These are phyloP conservation scores for Microctonus aethiopoides DNA, from an alignment of 2,888 invertebrate species.

Conservation along the genomic window DNA sequence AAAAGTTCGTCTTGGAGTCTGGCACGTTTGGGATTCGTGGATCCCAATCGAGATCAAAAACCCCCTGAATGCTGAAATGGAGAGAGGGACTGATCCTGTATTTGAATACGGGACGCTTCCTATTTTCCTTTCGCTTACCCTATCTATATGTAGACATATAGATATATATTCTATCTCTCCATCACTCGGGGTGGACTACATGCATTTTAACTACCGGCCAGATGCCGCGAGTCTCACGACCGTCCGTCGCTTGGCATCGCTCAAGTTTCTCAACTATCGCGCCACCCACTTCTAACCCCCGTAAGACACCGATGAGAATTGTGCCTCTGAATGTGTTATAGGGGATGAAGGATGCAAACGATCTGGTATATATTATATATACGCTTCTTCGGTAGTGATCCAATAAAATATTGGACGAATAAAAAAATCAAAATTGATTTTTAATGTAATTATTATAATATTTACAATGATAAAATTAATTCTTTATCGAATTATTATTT, in stretches of 20 bases:
- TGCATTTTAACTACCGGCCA: slow-evolving; percentile 67
- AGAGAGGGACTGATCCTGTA: slow-evolving; percentile 63
- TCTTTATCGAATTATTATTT: too few relatives aligned
- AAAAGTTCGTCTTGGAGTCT: slow-evolving; percentile 59
- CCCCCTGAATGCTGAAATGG: slow-evolving; percentile 56
- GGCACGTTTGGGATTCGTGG: slow-evolving; percentile 42
- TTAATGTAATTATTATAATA: too few relatives aligned
- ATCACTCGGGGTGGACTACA: slow-evolving; percentile 59
- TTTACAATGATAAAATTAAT: too few relatives aligned
- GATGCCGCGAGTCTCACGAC: slow-evolving; percentile 64
- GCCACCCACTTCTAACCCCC: slow-evolving; percentile 28
- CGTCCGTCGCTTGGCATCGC: slow-evolving; percentile 57
- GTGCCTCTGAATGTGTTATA: slow-evolving; percentile 16
- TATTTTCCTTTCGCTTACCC: slow-evolving; percentile 27
- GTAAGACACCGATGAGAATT: slow-evolving; percentile 4
- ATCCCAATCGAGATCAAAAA: slow-evolving; percentile 62
- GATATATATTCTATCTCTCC: slow-evolving; percentile 25
- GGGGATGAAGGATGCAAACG: slow-evolving; percentile 32
- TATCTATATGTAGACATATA: not conserved
- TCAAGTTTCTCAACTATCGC: slow-evolving; percentile 65
- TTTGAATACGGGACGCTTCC: slow-evolving; percentile 62
- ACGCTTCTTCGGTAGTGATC: not conserved
- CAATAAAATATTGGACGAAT: too few relatives aligned
- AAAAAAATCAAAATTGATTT: too few relatives aligned
- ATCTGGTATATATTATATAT: not conserved